These are phyloP conservation scores for Phalera bucephala DNA, from an alignment of 2,888 invertebrate species.

Conservation along the genomic window DNA sequence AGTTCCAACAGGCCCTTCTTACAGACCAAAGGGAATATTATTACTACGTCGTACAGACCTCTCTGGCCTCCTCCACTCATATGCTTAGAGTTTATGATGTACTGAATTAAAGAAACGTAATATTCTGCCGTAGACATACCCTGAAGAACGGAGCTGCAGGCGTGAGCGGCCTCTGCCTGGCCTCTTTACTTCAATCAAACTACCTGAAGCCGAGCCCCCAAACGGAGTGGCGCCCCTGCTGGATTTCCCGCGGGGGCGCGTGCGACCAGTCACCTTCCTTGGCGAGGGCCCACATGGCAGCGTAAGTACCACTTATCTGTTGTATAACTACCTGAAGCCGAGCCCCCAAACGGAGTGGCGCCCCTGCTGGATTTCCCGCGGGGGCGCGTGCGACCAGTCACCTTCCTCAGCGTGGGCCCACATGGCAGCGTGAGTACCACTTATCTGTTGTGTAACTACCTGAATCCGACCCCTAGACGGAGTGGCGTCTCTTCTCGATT, in stretches of 20 bases:
- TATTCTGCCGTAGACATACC: conserved; percentile 61
- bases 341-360: conserved; percentile 86
- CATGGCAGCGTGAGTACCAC: conserved; percentile 90
- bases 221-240: conserved; percentile 87
- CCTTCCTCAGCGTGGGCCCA: conserved; percentile 93
- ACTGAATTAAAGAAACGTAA: too few relatives aligned
- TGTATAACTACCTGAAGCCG: conserved; percentile 87
- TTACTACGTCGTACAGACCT: too few relatives aligned
- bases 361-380: conserved; percentile 91
- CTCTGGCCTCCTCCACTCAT: too few relatives aligned
- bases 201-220: conserved; percentile 87
- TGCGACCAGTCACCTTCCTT: conserved; percentile 92
- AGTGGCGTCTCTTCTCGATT: conserved; percentile 88
- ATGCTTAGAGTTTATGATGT: too few relatives aligned
- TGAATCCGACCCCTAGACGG: conserved; percentile 87
- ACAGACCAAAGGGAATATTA: too few relatives aligned
- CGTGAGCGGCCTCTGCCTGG: conserved; percentile 87
- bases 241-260: conserved; percentile 92
- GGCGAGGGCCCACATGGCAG: conserved; percentile 95
- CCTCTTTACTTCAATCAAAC: conserved; percentile 88
- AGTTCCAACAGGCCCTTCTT: too few relatives aligned
- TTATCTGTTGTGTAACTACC: too few relatives aligned
- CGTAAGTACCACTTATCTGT: conserved; percentile 86
- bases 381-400: conserved; percentile 91
- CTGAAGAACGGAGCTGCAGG: conserved; percentile 67